phyloP scores from a whole-genome alignment of 1,140 invertebrate species.

The Bombyx mandarina region DNA sequence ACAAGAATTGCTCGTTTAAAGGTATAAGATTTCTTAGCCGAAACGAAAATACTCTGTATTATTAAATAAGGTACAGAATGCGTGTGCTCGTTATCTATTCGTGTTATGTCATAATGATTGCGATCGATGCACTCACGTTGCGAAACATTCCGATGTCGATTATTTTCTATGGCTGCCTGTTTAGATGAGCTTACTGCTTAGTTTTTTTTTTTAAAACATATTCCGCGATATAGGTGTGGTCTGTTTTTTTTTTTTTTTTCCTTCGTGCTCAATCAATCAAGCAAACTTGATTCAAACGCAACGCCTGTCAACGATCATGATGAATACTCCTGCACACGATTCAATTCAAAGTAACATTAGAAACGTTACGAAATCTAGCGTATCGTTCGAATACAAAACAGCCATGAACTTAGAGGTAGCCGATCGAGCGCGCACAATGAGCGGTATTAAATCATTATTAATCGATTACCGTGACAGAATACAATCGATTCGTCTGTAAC shows the following conservation, averaged over 20 bases:
- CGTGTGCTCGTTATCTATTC: too few species aligned
- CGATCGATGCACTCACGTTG: conserved; percentile 6
- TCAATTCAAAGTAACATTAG: conserved; percentile 23
- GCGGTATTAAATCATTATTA: conserved; percentile 26
- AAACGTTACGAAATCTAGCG: conserved; percentile 23
- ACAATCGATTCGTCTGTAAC: conserved; percentile 27
- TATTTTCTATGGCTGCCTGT: neutral
- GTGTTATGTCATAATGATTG: neutral
- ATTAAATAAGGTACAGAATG: too few species aligned
- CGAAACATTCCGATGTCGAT: conserved; percentile 7
- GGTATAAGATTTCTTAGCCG: neutral
- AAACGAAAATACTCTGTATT: too few species aligned
- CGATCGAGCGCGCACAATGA: conserved; percentile 19
- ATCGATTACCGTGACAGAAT: conserved; percentile 22
- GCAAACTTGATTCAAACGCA: conserved; percentile 18
- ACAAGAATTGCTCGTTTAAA: too few species aligned
- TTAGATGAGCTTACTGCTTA: too few species aligned
- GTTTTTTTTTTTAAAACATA: conserved; percentile 1
- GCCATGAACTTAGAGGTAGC: conserved; percentile 26
- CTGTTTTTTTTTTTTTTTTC: conserved; percentile 2
- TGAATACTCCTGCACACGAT: conserved; percentile 34
- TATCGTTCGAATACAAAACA: conserved; percentile 22
- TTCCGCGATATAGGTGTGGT: conserved; percentile 12
- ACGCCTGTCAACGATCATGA: conserved; percentile 32
- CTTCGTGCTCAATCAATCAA: conserved; percentile 25